A percentile compares a stretch with the other conserved stretches of the same genome.
These are phyloP conservation scores for Drosophila mayaguana DNA, from an alignment of 2,888 invertebrate species.

Conservation along the genomic window DNA sequence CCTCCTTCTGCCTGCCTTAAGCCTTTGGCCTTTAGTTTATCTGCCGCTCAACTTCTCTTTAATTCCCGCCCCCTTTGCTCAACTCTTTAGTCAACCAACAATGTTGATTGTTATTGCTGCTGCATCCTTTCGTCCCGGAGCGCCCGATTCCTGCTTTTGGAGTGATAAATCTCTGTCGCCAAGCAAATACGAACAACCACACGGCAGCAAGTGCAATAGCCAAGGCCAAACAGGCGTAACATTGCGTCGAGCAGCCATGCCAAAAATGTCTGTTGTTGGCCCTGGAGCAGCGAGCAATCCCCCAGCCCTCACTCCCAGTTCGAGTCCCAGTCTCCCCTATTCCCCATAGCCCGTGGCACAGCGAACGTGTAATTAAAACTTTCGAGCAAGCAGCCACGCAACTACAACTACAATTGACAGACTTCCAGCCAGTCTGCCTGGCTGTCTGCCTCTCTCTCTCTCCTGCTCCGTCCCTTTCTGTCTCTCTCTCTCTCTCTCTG, in stretches of 20 bases:
- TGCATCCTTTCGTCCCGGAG: neutral
- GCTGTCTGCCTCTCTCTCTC: constrained; percentile 1
- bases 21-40: neutral
- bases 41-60: neutral
- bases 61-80: no score
- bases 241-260: constrained; percentile 31
- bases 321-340: constrained; percentile 12
- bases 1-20: neutral
- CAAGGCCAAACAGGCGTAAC: constrained; percentile 46
- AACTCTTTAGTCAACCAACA: constrained; percentile 23
- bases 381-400: constrained; percentile 80
- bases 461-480: no score
- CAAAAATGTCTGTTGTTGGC: constrained; percentile 59
- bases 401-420: constrained; percentile 73
- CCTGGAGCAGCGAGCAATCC: constrained; percentile 45
- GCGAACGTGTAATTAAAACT: constrained; percentile 83
- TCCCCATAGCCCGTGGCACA: constrained; percentile 28
- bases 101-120: constrained; percentile 19
- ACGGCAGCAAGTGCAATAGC: constrained; percentile 35
- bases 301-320: constrained; percentile 5
- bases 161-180: constrained; percentile 73
- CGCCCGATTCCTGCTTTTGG: constrained; percentile 7
- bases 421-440: constrained; percentile 45
- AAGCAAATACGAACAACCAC: constrained; percentile 43
- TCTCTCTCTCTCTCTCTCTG: neutral